Base-by-base conservation (phyloP, 2,113 vertebrate genomes). In the Empidonax alnorum region DNA sequence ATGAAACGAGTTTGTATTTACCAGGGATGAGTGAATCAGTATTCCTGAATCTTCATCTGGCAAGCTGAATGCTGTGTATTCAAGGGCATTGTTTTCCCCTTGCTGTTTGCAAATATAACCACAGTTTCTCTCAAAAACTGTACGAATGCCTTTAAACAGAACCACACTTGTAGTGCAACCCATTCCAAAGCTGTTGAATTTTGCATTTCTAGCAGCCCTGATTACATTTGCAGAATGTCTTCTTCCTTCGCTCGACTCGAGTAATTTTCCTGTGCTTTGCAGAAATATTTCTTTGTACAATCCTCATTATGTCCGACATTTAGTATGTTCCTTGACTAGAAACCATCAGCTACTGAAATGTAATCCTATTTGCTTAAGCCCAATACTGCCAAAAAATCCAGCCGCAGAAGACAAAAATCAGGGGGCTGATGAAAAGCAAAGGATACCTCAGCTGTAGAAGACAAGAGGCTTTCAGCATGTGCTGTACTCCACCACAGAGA, bases 121-220 rank as follows among this genome's bases (percentile, higher is more conserved):
- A 98, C 99, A 99, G 98, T 99, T 99, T 97, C 99, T 99, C 95
- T 99, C 98, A 91, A 99, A 97, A 75, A 98, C 98, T 4, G 98
- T 99, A 69, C 99, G 98, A 96, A 99, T 98, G 94, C 99, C 99
- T 97, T 99, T 99, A 94, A 99, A 98, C 93, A 99, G 98, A 96
- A 99, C 98, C 53, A 99, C 97, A 71, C 99, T 99, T 95, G 99
- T 98, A 93, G 98, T 99, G 98, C 99, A 99, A 97, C 99, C 99
- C 99, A 99, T 99, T 95, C 97, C 98, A 98, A 96, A 94, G 90
- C 89, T 94, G 97, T 96, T 83, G 95, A 96, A 97, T 97, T 97
- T 89, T 96, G 79, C 98, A 98, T 98, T 97, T 98, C 97, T 97
- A 98, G 95, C 93, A 97, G 93, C 86, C 63, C 87, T 83, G 96